Base-by-base conservation (phyloP, 2,888 invertebrate genomes). In the Kuschelorhynchus macadamiae region DNA sequence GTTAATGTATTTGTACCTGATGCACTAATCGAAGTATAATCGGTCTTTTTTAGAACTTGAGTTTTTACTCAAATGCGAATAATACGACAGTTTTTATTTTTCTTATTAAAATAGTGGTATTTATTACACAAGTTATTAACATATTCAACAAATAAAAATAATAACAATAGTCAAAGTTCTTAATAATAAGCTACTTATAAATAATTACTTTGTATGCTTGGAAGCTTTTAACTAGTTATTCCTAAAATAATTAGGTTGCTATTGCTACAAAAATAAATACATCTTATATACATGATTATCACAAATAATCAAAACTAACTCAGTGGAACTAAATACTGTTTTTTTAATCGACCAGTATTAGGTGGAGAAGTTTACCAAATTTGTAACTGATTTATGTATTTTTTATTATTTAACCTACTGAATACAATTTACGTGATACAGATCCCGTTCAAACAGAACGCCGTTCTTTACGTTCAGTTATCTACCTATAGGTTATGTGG, bases 61-160 rank as follows among this genome's bases (percentile, higher is more conserved):
- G n/a, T n/a, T n/a, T n/a, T n/a, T n/a, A n/a, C n/a, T n/a, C n/a
- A n/a, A n/a, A n/a, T n/a, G n/a, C n/a, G n/a, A 61, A 72, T 70
- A 62, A 70, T 67, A 70, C 36, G 55, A 44, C 57, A 71, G 66
- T 46, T 71, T 74, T 71, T 70, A 64, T 53, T 74, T 75, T 75
- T 74, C 75, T 60, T 80, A 80, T 82, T 82, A 82, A 82, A 83
- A 82, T 82, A 82, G 76, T 80, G 82, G 81, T 81, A 80, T 82
- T 80, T 82, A 82, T 83, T 78, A 80, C 83, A 83, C 81, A 82
- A 82, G 80, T 80, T 81, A 79, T 80, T 78, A 82, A 81, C 77
- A 82, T 82, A 83, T 82, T 82, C 82, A 84, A 83, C 83, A 84
- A 67, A 83, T 81, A 82, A 81, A 30, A 82, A 79, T 82, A 80